phyloP scores from a whole-genome alignment of 1,140 invertebrate genomes.

The Paraescarpia echinospica region DNA sequence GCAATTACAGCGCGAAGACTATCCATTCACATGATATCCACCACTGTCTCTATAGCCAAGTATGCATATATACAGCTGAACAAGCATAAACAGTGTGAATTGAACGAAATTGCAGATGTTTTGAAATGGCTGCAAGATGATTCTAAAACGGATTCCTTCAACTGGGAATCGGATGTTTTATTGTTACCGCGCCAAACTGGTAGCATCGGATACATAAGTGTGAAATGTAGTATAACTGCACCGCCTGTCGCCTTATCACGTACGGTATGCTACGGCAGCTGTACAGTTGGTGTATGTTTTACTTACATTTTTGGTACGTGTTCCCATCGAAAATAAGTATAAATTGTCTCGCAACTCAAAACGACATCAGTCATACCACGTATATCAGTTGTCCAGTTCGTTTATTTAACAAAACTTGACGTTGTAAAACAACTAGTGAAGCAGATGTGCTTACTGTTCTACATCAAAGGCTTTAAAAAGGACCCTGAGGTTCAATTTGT shows the following conservation, averaged over 20 bases:
- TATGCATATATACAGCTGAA: no score
- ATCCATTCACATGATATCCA: no score
- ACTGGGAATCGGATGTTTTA: no score
- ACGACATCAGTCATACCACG: not conserved
- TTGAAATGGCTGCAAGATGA: no score
- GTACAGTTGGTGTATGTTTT: not conserved
- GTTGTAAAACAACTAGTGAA: not conserved
- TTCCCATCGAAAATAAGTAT: not conserved
- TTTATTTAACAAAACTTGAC: not conserved
- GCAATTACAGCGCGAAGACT: no score
- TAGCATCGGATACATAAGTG: not conserved
- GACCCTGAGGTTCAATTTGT: not conserved
- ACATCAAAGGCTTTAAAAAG: not conserved
- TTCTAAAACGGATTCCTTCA: no score
- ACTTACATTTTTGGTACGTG: not conserved
- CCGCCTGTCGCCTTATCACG: not conserved
- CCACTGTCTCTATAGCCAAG: no score
- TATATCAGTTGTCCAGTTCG: not conserved
- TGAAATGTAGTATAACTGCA: not conserved
- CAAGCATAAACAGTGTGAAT: no score
- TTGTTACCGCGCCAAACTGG: no score
- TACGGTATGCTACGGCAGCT: not conserved
- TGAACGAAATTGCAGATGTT: no score
- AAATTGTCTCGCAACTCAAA: not conserved
- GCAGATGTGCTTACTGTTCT: not conserved